A percentile compares a stretch with the other conserved stretches of the same genome.
Conservation (phyloP, 2,113 vertebrate genomes). For the Protobothrops flavoviridis region DNA sequence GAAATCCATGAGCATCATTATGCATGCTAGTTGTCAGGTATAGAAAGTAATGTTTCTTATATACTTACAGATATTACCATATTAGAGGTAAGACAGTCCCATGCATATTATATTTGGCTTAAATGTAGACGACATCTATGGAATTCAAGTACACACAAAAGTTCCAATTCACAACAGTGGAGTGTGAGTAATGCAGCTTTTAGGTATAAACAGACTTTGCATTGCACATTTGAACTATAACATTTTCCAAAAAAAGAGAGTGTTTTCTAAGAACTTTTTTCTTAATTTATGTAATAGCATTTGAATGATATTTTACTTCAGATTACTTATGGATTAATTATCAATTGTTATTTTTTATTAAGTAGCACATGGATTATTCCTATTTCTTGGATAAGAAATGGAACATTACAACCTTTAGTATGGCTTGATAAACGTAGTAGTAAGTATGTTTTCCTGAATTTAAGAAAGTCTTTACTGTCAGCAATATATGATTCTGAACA, state of each 20-base stretch:
- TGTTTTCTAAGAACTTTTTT: neutral
- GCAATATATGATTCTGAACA: neutral
- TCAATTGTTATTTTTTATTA: slow-evolving; percentile 45
- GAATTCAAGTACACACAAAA: neutral
- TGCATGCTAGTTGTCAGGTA: neutral
- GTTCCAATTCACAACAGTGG: neutral
- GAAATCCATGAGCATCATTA: neutral
- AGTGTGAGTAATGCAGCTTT: neutral
- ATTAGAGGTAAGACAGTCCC: neutral
- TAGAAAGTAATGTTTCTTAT: neutral
- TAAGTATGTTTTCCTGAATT: slow-evolving; percentile 67
- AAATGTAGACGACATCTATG: neutral
- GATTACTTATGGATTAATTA: slow-evolving; percentile 27
- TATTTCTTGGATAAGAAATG: slow-evolving; percentile 79
- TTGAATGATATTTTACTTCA: neutral
- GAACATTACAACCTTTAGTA: slow-evolving; percentile 66
- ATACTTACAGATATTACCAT: neutral
- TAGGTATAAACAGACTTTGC: neutral
- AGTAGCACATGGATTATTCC: slow-evolving; percentile 78
- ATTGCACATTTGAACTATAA: neutral
- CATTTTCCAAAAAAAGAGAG: neutral
- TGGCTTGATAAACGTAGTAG: slow-evolving; percentile 75
- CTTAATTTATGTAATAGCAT: neutral
- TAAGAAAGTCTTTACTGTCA: slow-evolving; percentile 3
- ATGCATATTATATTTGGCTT: neutral